Percentiles rank a stretch among this genome's conserved stretches.
These are phyloP conservation scores for Marcusenius ussheri DNA, from an alignment of 2,113 vertebrate genomes.

Conservation along the genomic window DNA sequence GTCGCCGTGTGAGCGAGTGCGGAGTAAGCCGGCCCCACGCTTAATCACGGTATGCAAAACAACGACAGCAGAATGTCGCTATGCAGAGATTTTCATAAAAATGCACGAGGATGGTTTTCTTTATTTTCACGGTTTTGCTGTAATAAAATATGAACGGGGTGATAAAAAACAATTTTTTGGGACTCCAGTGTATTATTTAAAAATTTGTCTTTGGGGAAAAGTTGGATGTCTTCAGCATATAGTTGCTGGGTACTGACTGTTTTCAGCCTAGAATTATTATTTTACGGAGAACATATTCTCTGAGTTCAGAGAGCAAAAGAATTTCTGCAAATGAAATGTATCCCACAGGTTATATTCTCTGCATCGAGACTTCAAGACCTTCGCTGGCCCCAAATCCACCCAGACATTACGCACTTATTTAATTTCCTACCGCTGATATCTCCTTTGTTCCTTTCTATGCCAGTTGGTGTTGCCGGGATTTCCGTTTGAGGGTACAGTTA, in stretches of 20 bases:
- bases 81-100: neutral
- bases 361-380: neutral
- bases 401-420: constrained; percentile 3
- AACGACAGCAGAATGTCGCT: neutral
- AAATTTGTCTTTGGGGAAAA: neutral
- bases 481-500: constrained; percentile 6
- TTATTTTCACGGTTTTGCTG: neutral
- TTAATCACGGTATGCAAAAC: neutral
- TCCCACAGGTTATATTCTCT: neutral
- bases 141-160: neutral
- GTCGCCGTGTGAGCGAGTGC: no score
- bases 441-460: neutral
- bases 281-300: neutral
- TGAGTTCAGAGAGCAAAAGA: neutral
- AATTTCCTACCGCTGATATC: neutral
- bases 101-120: neutral
- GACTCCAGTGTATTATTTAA: neutral
- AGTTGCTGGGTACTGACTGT: neutral
- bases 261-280: neutral
- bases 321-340: neutral
- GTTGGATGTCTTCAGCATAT: neutral
- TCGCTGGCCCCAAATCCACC: neutral
- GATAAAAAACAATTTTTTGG: neutral
- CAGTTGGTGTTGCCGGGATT: neutral
- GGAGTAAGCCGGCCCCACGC: neutral